Evolutionary conservation across 2,113 vertebrate species (phyloP), one percentile per base, ranked within the genome.

Genomic region (Salvator merianae): DNA sequence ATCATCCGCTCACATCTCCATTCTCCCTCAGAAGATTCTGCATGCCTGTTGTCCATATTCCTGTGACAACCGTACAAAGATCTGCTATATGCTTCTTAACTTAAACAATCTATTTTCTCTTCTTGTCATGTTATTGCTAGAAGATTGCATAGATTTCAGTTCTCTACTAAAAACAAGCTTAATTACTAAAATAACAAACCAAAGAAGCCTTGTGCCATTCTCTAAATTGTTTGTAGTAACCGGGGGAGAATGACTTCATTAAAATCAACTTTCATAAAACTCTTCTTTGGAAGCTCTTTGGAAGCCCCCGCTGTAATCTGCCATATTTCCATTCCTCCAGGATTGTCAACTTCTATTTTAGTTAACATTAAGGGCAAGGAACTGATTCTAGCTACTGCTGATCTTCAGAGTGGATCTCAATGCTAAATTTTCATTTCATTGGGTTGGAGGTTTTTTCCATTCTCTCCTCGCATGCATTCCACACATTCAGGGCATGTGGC

Each of bases 341-440:
- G 87, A 13, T 36, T 71, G 53, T 1, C 0, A 2, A 84, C 89
- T 84, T 26, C 32, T 18, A 62, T 18, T 82, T n/a, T 47, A 76
- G 0, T 55, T 34, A 63, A 2, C 66, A 55, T 38, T 83, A 66
- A 38, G 79, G 28, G 76, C 3, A 85, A 28, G 24, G 13, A 12
- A 20, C 84, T 86, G 80, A n/a, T 50, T 28, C 3, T 20, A 32
- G 36, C 2, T 3, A 70, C 40, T 77, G 24, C 5, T 63, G 16
- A 70, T 77, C 69, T n/a, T 76, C 62, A 76, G 16, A 78, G 28
- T 83, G 2, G 79, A 3, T 59, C 7, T 28, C 9, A 38, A 79
- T n/a, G 77, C 80, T 32, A 82, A 0, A 69, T 88, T 78, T 83
- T 24, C n/a, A 84, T 24, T 87, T 88, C 1, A 32, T 5, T 81